Evolutionary conservation across 2,888 invertebrate genomes (phyloP).

Genomic region (Neuroscelio doddi): DNA sequence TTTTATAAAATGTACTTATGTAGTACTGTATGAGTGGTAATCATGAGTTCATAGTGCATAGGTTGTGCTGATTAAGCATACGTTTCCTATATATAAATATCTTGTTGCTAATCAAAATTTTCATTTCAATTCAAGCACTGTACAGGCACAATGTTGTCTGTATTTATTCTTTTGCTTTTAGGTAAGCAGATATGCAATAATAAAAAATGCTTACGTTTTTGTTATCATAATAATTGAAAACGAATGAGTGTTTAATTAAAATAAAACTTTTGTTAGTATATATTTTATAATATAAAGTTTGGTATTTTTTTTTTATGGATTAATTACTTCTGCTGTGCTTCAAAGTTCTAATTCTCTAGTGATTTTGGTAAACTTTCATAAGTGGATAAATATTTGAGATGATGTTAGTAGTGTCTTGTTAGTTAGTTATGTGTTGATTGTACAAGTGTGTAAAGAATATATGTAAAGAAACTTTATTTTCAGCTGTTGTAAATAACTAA

Average conservation of each 20-base stretch:
- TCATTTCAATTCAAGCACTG: conserved; percentile 35
- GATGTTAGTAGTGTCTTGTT: no score
- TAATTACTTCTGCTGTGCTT: no score
- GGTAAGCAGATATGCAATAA: conserved; percentile 61
- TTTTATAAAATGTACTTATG: conserved; percentile 4
- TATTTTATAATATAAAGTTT: not conserved
- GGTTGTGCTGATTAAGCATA: conserved; percentile 43
- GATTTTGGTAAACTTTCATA: no score
- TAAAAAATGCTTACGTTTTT: no score
- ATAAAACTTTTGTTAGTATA: not conserved
- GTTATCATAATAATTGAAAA: no score
- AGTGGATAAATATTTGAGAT: no score
- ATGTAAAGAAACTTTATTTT: no score
- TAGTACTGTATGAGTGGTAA: conserved; percentile 4
- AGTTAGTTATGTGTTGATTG: no score
- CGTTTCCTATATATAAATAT: conserved; percentile 43
- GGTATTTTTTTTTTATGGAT: not conserved
- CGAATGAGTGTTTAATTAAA: not conserved
- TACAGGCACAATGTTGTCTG: conserved; percentile 51
- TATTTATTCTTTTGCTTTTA: conserved; percentile 52
- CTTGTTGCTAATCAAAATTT: not conserved
- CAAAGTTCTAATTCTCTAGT: no score
- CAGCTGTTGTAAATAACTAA: no score
- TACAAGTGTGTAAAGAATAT: no score
- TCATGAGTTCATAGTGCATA: conserved; percentile 15